Base-by-base conservation (phyloP, 2,797 vertebrate genomes). In the Tiaroga cobitis region DNA sequence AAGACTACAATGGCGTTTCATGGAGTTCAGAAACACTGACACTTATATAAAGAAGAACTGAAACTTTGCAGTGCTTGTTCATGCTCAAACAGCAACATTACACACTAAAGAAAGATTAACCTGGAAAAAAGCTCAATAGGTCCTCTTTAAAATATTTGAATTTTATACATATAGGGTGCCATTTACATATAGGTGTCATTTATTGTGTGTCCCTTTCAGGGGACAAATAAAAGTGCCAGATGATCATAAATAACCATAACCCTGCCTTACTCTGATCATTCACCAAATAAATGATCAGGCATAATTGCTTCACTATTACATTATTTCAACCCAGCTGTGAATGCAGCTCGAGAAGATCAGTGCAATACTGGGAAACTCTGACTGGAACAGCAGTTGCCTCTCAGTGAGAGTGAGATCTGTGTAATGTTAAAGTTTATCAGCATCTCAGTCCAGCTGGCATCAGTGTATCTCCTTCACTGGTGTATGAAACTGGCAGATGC, bases 381-480 rank as follows among this genome's bases (percentile, higher is more conserved):
- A 37, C 13, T 81, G 65, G 8, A 49, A 54, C 67, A 70, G 67
- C 29, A 54, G 46, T 4, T 21, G 13, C 10, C 65, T 54, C 32
- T 54, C 46, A n/a, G 46, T 69, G 63, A 73, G 41, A 46, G 41
- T 29, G 19, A 73, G 26, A 29, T 29, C 41, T 73, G 54, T 59
- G 80, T 29, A 34, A 81, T 81, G 61, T 65, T 65, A 63, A 65
- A 65, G 63, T 68, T 51, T 56, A 70, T 70, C 67, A 81, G 67
- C 67, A 37, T 56, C 32, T 70, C 32, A 26, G 32, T 70, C 65
- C 79, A 24, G 21, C 61, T 51, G 65, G 69, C 65, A 81, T 81
- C 32, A 21, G n/a, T 73, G 49, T 51, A 43, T 10, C 67, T 81
- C 51, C 46, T 56, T 81, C 49, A 59, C 49, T 39, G 16, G 24